Base-by-base conservation (phyloP, 2,888 invertebrate species). In the Spodoptera littoralis region DNA sequence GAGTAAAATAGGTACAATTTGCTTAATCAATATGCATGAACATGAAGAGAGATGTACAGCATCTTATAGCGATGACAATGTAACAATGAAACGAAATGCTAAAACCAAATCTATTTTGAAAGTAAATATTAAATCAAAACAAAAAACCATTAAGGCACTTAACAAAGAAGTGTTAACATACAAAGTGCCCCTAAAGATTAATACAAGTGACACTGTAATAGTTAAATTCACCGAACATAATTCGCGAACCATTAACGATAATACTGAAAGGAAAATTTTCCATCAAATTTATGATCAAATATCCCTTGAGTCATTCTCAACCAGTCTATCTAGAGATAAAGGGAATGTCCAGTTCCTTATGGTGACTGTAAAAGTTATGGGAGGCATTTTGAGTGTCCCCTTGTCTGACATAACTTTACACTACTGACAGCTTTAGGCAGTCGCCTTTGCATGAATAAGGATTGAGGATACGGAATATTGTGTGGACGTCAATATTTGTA, bases 241-340 rank as follows among this genome's bases (percentile, higher is more conserved):
- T 70, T 79, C 53, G 58, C 60, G 60, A 70, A 54, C 76, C 84
- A 82, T 84, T 82, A 83, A 64, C 70, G 84, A 84, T 85, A 86
- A 76, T 75, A 72, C 72, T 76, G 79, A 78, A 81, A 80, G 76
- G 79, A 81, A 76, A 82, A 82, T 81, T 79, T 79, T 75, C 73
- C 66, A 70, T 77, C 73, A 48, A 70, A 81, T 86, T 85, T 85
- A 86, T 77, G 81, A 79, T 70, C 73, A 60, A 75, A 51, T 66
- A 70, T 53, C 53, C 65, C 69, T 65, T 80, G 76, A 79, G 70
- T 79, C 79, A 79, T 58, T 76, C 56, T 44, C 51, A 60, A 73
- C 69, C 61, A 70, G 75, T 59, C 75, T 63, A 60, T 70, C 53
- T 36, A 46, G 56, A 77, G 75, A 76, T 76, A 76, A 77, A 70